A percentile compares a stretch with the other conserved stretches of the same genome.
Evolutionary conservation across 2,888 invertebrate genomes (phyloP).

Genomic region (Tyria jacobaeae): DNA sequence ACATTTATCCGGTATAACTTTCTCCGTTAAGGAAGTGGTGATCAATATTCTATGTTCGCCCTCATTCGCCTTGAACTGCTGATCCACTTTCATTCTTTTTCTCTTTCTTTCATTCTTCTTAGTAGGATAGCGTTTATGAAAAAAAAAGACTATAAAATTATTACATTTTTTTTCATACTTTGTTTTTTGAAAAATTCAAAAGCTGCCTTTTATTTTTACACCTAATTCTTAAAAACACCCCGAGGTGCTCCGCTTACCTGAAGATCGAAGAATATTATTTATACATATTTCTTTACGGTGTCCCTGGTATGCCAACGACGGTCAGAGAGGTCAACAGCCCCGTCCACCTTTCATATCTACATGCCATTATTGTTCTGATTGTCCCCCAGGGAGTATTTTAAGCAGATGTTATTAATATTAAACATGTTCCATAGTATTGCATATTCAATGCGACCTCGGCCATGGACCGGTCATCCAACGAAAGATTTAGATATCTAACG

Average conservation of each 20-base stretch:
- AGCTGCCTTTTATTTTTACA: too few species aligned
- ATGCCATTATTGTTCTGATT: constrained; percentile 72
- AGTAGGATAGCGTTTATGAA: too few species aligned
- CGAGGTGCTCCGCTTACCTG: neutral
- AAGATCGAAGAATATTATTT: neutral
- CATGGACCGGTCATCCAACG: constrained; percentile 76
- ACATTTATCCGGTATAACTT: constrained; percentile 42
- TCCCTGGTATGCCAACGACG: constrained; percentile 32
- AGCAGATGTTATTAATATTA: constrained; percentile 77
- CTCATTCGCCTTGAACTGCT: constrained; percentile 37
- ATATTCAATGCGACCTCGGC: constrained; percentile 79
- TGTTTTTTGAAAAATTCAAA: too few species aligned
- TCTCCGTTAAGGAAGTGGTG: constrained; percentile 41
- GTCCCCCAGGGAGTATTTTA: constrained; percentile 71
- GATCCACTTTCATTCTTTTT: constrained; percentile 17
- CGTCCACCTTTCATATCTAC: constrained; percentile 62
- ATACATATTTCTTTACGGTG: neutral
- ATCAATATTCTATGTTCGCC: constrained; percentile 46
- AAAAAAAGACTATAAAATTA: too few species aligned
- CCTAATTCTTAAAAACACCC: too few species aligned
- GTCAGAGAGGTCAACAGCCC: constrained; percentile 70
- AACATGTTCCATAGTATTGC: constrained; percentile 63
- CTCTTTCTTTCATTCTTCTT: too few species aligned
- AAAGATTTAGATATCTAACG: constrained; percentile 36
- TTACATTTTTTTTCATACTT: too few species aligned